Evolutionary conservation across 2,797 vertebrate species (phyloP), one percentile per base, ranked within the genome.

Genomic region (Oophaga sylvatica): DNA sequence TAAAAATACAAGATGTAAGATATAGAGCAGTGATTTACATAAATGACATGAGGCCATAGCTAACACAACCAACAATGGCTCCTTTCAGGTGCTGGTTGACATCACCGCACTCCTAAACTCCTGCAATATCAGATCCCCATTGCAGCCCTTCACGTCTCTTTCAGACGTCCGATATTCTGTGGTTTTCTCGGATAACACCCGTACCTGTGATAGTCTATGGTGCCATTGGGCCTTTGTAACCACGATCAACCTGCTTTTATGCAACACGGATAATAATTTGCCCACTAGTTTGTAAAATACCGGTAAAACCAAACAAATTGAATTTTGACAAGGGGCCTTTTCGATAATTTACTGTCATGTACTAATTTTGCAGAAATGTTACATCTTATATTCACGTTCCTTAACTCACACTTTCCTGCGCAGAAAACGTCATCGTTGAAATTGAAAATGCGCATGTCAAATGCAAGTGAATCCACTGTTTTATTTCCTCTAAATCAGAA

Each of bases 401-500:
- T n/a, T 59, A 59, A 83, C 48, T 56, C 41, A 9, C 20, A 53
- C n/a, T 68, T 48, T 48, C 29, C 68, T 31, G 22, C 53, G 16
- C 20, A 26, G 35, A 56, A 81, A 68, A 53, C 13, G 15, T 60
- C 7, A 84, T 35, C 11, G 41, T 45, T 84, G 26, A 31, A 84
- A 81, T 81, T 41, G 78, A 59, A 79, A n/a, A 71, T 59, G 16
- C 59, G 85, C 85, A 86, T 60, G 78, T 53, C 19, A 75, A 76
- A 62, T 85, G 75, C 53, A 78, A 77, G 15, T 20, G 22, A 78
- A 65, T 41, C 73, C 17, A 65, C 26, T 20, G 11, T 48, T 75
- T 85, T 81, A 45, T 85, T 85, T 78, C 20, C 26, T 85, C 70
- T 62, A 73, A 84, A 62, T 83, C n/a, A 17, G 56, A 81, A 26